Percentiles rank a stretch among this genome's conserved stretches.
These are phyloP conservation scores for Netelia virgata DNA, from an alignment of 2,888 invertebrate species.

Conservation along the genomic window DNA sequence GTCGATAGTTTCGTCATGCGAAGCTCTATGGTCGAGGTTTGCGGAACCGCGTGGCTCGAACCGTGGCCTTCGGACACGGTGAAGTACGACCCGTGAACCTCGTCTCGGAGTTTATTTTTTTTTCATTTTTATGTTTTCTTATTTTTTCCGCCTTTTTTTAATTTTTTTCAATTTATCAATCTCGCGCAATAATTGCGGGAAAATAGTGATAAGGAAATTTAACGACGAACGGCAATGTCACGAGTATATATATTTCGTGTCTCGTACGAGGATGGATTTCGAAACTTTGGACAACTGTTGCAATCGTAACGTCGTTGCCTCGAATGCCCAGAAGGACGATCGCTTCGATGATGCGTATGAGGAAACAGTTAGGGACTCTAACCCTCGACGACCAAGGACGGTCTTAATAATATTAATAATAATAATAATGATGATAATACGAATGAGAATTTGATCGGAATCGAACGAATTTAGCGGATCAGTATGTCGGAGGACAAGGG, in stretches of 20 bases:
- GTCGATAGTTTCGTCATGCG: conserved; percentile 43
- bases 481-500: conserved; percentile 63
- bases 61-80: conserved; percentile 31
- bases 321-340: no score
- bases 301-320: no score
- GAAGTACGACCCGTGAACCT: conserved; percentile 45
- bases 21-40: conserved; percentile 50
- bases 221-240: no score
- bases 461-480: conserved; percentile 63
- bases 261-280: no score
- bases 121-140: neutral
- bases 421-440: conserved; percentile 36
- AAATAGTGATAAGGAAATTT: neutral
- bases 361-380: conserved; percentile 25
- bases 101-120: neutral
- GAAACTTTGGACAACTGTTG: no score
- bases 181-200: neutral
- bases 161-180: neutral
- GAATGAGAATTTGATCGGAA: conserved; percentile 29
- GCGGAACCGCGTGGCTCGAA: conserved; percentile 40
- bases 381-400: conserved; percentile 24
- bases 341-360: neutral
- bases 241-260: no score
- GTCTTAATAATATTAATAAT: conserved; percentile 17
- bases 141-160: neutral